Conservation (phyloP, 2,113 vertebrate genomes). For the Pelmatolapia mariae region DNA sequence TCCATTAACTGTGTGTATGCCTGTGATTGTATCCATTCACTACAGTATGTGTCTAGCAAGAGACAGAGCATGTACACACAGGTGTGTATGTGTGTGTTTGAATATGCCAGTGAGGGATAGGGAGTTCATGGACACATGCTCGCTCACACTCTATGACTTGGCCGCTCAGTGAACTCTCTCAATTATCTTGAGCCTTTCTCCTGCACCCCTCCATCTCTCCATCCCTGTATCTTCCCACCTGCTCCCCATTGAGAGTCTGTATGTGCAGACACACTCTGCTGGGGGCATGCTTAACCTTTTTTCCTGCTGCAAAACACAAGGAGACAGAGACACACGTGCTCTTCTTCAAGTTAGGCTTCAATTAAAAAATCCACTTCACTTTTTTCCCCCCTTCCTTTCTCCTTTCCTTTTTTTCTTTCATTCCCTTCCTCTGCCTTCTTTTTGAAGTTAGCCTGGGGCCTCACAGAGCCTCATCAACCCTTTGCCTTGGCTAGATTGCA, state of each 20-base stretch:
- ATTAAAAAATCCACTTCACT: constrained; percentile 52
- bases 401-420: constrained; percentile 21
- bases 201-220: constrained; percentile 20
- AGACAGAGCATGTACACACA: neutral
- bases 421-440: constrained; percentile 52
- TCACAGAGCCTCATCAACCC: constrained; percentile 66
- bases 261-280: constrained; percentile 51
- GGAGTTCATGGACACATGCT: neutral
- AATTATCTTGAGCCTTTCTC: constrained; percentile 45
- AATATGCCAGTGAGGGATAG: neutral
- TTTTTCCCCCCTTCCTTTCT: neutral
- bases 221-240: constrained; percentile 43
- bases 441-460: constrained; percentile 71
- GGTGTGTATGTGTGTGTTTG: neutral
- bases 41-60: neutral
- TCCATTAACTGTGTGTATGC: neutral
- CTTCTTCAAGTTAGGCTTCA: constrained; percentile 57
- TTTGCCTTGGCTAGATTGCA: constrained; percentile 69
- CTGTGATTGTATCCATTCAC: neutral
- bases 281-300: constrained; percentile 64
- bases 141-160: neutral
- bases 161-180: constrained; percentile 51
- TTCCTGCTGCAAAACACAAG: constrained; percentile 39
- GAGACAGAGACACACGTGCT: constrained; percentile 34
- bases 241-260: constrained; percentile 45